phyloP scores from a whole-genome alignment of 2,113 vertebrate species.

The Ctenodactylus gundi region DNA sequence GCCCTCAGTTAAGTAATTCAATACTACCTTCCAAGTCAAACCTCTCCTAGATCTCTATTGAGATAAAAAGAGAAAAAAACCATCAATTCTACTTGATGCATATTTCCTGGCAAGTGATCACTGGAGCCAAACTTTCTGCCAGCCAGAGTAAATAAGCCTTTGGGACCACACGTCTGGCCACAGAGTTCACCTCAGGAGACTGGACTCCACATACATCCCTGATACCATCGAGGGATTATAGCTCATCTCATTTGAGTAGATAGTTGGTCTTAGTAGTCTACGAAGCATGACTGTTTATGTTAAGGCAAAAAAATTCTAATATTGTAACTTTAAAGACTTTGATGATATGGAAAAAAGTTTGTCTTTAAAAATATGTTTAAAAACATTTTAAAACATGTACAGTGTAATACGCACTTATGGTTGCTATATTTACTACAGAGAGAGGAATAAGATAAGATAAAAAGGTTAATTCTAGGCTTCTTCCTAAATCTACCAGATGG shows the following conservation, averaged over 20 bases:
- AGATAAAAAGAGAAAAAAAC: neutral
- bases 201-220: neutral
- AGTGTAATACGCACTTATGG: neutral
- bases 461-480: neutral
- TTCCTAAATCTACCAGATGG: neutral
- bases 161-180: neutral
- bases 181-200: constrained; percentile 2
- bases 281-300: neutral
- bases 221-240: neutral
- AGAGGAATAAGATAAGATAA: neutral
- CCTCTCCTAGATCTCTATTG: neutral
- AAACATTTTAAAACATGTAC: constrained; percentile 2
- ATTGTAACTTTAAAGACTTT: neutral
- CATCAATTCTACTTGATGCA: neutral
- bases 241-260: neutral
- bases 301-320: neutral
- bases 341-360: neutral
- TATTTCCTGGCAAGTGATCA: neutral
- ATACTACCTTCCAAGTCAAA: neutral
- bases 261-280: neutral
- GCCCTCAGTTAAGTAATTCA: neutral
- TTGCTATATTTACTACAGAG: neutral
- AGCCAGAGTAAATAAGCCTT: constrained; percentile 27
- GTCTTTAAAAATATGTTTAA: neutral
- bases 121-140: neutral